Base-by-base conservation (phyloP, 1,140 invertebrate species). In the Drosophila bocki region DNA sequence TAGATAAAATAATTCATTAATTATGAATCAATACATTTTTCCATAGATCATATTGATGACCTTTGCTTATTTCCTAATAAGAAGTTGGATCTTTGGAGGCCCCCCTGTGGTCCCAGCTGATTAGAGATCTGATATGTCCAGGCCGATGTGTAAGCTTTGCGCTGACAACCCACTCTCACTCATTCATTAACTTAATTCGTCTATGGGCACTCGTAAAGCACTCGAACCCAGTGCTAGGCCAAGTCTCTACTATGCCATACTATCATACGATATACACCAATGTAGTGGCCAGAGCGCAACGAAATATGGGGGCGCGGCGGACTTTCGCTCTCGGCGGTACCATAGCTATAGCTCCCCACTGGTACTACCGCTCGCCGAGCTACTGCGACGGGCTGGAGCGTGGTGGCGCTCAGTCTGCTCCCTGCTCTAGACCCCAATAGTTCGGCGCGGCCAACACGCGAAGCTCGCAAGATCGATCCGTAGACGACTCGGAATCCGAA, bases 371-470 rank as follows among this genome's bases (percentile, higher is more conserved):
- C 63, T 67, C 62, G 51, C 42, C 58, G 35, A 67, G 63, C 63
- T 45, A 42, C 62, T 33, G 67, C 59, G 33, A 39, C 58, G 35
- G 63, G 54, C 29, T 61, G 47, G 65, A 69, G 65, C 65, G 19
- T 63, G 17, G 19, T 63, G 17, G 35, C n/a, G 65, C 48, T 33
- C 67, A 70, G 67, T 70, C 67, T 45, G 67, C 48, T 70, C 67
- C 67, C 64, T 50, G 67, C 67, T 68, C 67, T 70, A 70, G 62
- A 68, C 67, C 67, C 67, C 67, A 70, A 70, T 70, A 68, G 67
- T 70, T 70, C 67, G 67, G 67, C 39, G 67, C 61, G 62, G 62
- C 57, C 61, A 37, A 47, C 61, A 35, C 65, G 61, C 65, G 67
- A 68, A 70, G 61, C 63, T 68, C 48, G 48, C 67, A 70, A 70